Percentiles rank a stretch among this genome's conserved stretches.
phyloP scores from a whole-genome alignment of 2,113 vertebrate genomes.

The Phoenicopterus ruber region DNA sequence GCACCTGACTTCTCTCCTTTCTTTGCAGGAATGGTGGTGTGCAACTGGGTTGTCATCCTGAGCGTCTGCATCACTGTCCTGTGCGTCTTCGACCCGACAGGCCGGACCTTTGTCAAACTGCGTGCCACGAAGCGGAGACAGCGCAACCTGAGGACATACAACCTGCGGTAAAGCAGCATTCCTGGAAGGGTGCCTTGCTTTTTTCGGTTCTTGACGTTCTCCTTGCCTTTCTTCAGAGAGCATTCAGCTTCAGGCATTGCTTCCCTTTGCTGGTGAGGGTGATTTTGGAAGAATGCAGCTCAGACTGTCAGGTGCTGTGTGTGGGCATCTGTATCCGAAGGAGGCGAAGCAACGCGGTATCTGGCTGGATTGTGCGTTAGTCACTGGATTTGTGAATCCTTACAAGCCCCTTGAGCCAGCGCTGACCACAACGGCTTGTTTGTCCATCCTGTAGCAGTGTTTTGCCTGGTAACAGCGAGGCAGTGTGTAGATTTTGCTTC shows the following conservation, averaged over 20 bases:
- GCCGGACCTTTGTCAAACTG: slow-evolving; percentile 95
- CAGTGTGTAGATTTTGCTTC: not conserved
- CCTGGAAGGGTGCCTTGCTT: not conserved
- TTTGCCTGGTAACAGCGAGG: not conserved
- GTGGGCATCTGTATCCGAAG: not conserved
- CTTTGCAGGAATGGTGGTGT: slow-evolving; percentile 89
- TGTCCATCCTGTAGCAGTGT: not conserved
- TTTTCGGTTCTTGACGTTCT: not conserved
- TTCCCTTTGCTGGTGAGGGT: not conserved
- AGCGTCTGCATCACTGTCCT: slow-evolving; percentile 96
- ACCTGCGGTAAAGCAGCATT: slow-evolving; percentile 79
- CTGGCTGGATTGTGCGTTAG: not conserved
- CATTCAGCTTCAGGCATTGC: fast-evolving
- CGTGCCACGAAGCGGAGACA: slow-evolving; percentile 94
- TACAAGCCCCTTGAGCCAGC: not conserved
- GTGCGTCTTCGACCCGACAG: slow-evolving; percentile 96
- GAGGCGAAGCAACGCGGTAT: not conserved
- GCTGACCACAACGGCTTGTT: not conserved
- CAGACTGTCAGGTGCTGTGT: not conserved
- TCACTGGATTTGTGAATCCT: not conserved
- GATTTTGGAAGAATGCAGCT: not conserved
- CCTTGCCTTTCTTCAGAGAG: not conserved
- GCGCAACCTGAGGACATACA: slow-evolving; percentile 94
- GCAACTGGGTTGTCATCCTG: slow-evolving; percentile 98
- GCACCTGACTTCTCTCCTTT: not conserved